Conservation (phyloP, 2,113 vertebrate species). For the Pteropus alecto region DNA sequence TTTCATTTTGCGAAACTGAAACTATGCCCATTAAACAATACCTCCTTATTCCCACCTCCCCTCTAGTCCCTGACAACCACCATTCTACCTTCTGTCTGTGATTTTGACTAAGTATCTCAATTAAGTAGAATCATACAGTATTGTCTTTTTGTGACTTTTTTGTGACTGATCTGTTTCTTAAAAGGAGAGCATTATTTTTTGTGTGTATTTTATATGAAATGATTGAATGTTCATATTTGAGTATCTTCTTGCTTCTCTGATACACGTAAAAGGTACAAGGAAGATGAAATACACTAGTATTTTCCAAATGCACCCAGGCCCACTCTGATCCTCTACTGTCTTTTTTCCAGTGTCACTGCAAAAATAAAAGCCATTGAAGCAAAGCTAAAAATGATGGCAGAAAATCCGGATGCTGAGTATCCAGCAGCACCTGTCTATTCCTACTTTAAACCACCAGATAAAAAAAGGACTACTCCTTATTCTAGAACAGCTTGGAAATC, state of each 20-base stretch:
- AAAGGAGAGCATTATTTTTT: neutral
- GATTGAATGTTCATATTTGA: neutral
- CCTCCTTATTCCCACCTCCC: neutral
- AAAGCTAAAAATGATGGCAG: constrained; percentile 99
- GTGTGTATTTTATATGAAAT: neutral
- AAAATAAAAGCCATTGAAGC: constrained; percentile 99
- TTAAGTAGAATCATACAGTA: neutral
- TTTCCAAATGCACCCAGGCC: neutral
- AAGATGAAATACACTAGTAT: neutral
- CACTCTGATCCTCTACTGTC: constrained; percentile 41
- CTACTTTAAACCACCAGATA: constrained; percentile 96
- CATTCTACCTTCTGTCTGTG: neutral
- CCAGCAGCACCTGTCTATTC: constrained; percentile 91
- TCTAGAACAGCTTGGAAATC: constrained; percentile 87
- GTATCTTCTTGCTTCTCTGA: neutral
- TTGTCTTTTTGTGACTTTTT: neutral
- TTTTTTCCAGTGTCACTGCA: constrained; percentile 90
- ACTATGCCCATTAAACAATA: neutral
- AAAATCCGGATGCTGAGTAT: constrained; percentile 94
- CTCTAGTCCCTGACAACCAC: neutral
- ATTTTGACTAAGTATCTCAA: neutral
- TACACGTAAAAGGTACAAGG: neutral
- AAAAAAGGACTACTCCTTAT: constrained; percentile 96
- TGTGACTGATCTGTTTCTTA: neutral
- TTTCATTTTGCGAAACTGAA: neutral